Evolutionary conservation across 2,113 vertebrate species (phyloP), one percentile per base, ranked within the genome.

Genomic region (Eretmochelys imbricata): DNA sequence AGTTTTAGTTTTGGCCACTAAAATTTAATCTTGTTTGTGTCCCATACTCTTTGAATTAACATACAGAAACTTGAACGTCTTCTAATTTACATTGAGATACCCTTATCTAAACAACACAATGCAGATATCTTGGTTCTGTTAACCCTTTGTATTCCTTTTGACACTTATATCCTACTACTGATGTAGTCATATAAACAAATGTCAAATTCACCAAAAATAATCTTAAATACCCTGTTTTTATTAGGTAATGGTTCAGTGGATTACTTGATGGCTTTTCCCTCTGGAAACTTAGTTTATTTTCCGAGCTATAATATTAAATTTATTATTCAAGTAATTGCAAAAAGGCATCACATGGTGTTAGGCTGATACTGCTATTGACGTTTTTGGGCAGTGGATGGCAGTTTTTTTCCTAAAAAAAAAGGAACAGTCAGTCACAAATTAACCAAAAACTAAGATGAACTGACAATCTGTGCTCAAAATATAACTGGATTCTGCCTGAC

Each of bases 401-500:
- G 20, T 49, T 27, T 76, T 48, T 93, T 89, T 42, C 78, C 7
- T 14, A 54, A 54, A 54, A 53, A 53, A 53, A 2, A 54, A 53
- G 5, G 6, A 19, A 65, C 8, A 79, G 84, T 54, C 55, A 88
- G 6, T 89, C 76, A 82, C 13, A 84, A 96, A 59, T 72, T 92
- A 81, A 90, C 25, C 51, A 89, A 10, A 49, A 96, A 75, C 65
- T 85, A 87, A 95, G 87, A 1, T 1, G 81, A 95, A 89, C 78
- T 87, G 95, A 94, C 94, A 96, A 59, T 85, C 57, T 91, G 42
- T 29, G 25, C 59, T 93, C 91, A 89, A 93, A 88, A 84, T n/a
- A 94, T 82, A 19, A 95, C 65, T 91, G 72, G 82, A 96, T 93
- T 87, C 49, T 54, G 91, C 78, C 85, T 94, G 95, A 97, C 79